Base-by-base conservation (phyloP, 1,140 invertebrate species). In the Cotesia typhae region DNA sequence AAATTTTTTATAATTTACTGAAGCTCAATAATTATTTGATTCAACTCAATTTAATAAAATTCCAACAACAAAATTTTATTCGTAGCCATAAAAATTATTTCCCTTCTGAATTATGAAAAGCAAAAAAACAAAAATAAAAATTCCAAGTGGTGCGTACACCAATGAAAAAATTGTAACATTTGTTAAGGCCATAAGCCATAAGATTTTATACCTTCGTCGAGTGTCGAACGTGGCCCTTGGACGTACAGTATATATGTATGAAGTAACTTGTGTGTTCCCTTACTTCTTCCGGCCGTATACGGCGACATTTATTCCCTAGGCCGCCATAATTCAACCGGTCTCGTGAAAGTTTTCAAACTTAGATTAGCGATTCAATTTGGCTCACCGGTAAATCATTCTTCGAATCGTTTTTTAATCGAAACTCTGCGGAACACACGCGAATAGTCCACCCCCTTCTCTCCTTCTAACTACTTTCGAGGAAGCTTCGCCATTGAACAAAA, bases 361-460 rank as follows among this genome's bases (percentile, higher is more conserved):
- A 80, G 81, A 82, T 81, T 82, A 82, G 79, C 77, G 81, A 81
- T 82, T 82, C 80, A 81, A 82, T 82, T 82, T 81, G 57, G 75
- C 38, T 61, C 66, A 72, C 14, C 71, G 72, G 68, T 82, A 80
- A 81, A 81, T 82, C 81, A 81, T 76, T 75, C 64, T 74, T 67
- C 64, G 75, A 77, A 81, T 80, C 75, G 75, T 78, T 81, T 80
- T 81, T 81, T 80, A 80, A 82, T 80, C 79, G 78, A 67, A 71
- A 76, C 14, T 10, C 5, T n/a, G 57, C 4, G 20, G 57, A 20
- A 59, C 20, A 17, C 14, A 28, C 14, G 20, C 20, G 20, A 28
- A 10, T 20, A 28, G 57, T 6, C 14, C 28, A 59, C 2, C 57
- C 17, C 6, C 6, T 47, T 6, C 6, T 1, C 6, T 9, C 10